Evolutionary conservation across 64 coral and sea anemone genomes (phyloP).

Genomic region (Acropora yongei): DNA sequence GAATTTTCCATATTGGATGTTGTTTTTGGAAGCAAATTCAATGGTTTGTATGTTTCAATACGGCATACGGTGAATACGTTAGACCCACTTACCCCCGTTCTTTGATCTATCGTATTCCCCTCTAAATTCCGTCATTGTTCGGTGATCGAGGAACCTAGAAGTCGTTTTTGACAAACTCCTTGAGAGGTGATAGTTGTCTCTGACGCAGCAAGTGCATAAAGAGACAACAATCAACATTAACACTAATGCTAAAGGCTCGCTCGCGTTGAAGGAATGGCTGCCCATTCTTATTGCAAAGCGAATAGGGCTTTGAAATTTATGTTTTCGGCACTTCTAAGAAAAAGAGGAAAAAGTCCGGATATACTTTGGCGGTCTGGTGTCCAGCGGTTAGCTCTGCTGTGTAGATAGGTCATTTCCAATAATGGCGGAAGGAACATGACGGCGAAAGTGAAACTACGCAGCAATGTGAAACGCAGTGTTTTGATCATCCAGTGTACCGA

Average conservation of each 20-base stretch:
- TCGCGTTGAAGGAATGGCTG: background rate
- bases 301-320: no score
- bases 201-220: background rate
- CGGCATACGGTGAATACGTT: background rate
- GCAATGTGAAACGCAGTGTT: background rate
- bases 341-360: no score
- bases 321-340: no score
- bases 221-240: background rate
- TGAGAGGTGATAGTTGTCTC: background rate
- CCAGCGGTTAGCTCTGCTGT: slow-evolving; percentile 26
- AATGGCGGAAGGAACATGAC: slow-evolving; percentile 37
- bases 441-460: slow-evolving; percentile 11
- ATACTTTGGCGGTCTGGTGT: background rate
- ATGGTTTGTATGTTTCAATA: no score
- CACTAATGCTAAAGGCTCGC: background rate
- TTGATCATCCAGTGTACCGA: slow-evolving; percentile 80
- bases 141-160: background rate
- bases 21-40: no score
- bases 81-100: background rate
- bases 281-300: background rate
- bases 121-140: background rate
- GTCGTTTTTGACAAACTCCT: background rate
- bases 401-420: background rate
- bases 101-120: background rate
- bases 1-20: no score